phyloP scores from a whole-genome alignment of 2,888 invertebrate species.

The Tromatobia lineatoria region DNA sequence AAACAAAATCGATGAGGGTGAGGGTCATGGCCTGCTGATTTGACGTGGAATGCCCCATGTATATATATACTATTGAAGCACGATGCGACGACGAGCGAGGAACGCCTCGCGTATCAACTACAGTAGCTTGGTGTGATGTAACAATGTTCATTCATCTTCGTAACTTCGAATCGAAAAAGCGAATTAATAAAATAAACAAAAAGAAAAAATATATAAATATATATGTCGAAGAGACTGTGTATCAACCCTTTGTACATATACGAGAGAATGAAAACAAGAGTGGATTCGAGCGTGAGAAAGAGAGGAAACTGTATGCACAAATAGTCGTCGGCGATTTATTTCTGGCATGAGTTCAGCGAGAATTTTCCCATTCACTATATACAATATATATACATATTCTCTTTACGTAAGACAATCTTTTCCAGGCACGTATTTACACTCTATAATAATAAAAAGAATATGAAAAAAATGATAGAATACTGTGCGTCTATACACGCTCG shows the following conservation, averaged over 20 bases:
- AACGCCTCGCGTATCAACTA: conserved; percentile 52
- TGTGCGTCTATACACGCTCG: conserved; percentile 54
- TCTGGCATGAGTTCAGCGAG: conserved; percentile 23
- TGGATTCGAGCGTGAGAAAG: conserved; percentile 30
- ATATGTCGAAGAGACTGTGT: conserved; percentile 46
- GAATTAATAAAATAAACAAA: conserved; percentile 16
- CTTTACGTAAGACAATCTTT: conserved; percentile 63
- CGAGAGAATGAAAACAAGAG: conserved; percentile 26
- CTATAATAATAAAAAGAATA: conserved; percentile 23
- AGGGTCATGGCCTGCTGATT: no score
- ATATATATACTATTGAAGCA: conserved; percentile 34
- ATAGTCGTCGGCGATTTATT: conserved; percentile 28
- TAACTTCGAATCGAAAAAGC: conserved; percentile 36
- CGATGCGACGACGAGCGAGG: conserved; percentile 39
- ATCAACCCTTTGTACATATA: conserved; percentile 63
- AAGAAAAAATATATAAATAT: conserved; percentile 15
- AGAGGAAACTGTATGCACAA: conserved; percentile 1
- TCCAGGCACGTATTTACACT: conserved; percentile 59
- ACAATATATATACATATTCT: conserved; percentile 27
- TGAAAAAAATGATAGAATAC: conserved; percentile 24
- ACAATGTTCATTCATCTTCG: conserved; percentile 64
- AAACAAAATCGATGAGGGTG: no score
- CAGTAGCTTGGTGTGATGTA: conserved; percentile 67
- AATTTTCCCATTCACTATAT: conserved; percentile 26
- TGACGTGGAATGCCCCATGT: no score